These are phyloP conservation scores for Halesus radiatus DNA, from an alignment of 1,140 invertebrate genomes.

Conservation along the genomic window DNA sequence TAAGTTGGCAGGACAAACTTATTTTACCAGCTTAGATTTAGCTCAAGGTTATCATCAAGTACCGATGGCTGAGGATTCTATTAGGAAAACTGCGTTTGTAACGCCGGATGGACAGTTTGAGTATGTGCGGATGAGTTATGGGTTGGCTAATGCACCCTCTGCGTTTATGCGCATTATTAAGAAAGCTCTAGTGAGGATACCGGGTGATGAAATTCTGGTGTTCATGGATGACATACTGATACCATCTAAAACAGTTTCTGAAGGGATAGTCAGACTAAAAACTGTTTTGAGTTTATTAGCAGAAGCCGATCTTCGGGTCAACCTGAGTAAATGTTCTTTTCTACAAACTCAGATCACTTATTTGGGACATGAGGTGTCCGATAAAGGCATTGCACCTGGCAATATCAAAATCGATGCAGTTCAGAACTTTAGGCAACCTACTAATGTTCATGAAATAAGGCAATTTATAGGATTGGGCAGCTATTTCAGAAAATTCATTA, in stretches of 20 bases:
- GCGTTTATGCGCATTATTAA: not conserved
- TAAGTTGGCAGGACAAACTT: not conserved
- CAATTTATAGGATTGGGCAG: too few species aligned
- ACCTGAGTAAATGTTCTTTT: not conserved
- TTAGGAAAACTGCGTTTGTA: not conserved
- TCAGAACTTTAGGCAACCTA: too few species aligned
- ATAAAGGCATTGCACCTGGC: too few species aligned
- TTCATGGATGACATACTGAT: too few species aligned
- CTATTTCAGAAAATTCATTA: too few species aligned
- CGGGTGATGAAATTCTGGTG: too few species aligned
- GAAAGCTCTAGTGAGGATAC: not conserved
- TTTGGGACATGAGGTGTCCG: too few species aligned
- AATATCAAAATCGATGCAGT: too few species aligned
- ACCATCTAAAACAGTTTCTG: too few species aligned
- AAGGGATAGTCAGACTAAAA: not conserved
- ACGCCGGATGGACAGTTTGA: not conserved
- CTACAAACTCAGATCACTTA: too few species aligned
- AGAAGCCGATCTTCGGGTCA: not conserved
- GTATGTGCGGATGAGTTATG: not conserved
- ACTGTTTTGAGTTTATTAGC: not conserved
- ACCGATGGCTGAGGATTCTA: not conserved
- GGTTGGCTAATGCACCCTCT: not conserved
- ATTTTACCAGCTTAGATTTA: constrained; percentile 3
- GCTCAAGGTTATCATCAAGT: not conserved
- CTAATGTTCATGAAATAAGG: too few species aligned